A percentile compares a stretch with the other conserved stretches of the same genome.
These are phyloP conservation scores for Odocoileus hemionus DNA, from an alignment of 2,113 vertebrate genomes.

Conservation along the genomic window DNA sequence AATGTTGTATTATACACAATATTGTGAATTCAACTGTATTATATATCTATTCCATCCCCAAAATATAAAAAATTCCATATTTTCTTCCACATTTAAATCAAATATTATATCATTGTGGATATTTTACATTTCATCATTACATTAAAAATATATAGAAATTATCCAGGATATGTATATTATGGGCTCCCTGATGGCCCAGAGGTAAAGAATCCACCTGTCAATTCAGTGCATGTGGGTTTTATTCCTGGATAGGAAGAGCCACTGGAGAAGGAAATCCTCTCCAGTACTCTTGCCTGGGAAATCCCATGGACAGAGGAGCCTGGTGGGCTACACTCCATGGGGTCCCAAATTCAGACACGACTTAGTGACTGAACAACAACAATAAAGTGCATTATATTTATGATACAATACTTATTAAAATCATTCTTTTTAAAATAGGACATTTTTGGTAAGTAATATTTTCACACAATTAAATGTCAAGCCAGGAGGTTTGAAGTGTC, in stretches of 20 bases:
- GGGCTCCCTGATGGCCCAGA: neutral
- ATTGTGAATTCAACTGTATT: neutral
- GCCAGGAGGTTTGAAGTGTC: neutral
- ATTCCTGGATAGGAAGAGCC: neutral
- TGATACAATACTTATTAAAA: neutral
- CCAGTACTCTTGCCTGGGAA: neutral
- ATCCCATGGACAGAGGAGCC: neutral
- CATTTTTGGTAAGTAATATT: neutral
- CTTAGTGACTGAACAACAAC: neutral
- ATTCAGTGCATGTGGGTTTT: neutral
- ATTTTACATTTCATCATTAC: neutral
- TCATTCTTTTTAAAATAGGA: neutral
- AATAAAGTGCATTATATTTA: neutral
- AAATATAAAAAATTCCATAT: neutral
- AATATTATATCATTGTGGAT: neutral
- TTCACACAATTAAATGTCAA: neutral
- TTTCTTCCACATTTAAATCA: neutral
- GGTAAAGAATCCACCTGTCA: neutral
- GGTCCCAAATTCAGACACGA: fast-evolving
- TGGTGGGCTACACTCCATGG: neutral
- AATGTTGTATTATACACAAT: neutral
- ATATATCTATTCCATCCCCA: neutral
- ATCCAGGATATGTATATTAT: neutral
- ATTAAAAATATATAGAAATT: neutral
- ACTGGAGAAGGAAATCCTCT: neutral